phyloP scores from a whole-genome alignment of 2,113 vertebrate genomes.

The Plectropomus leopardus region DNA sequence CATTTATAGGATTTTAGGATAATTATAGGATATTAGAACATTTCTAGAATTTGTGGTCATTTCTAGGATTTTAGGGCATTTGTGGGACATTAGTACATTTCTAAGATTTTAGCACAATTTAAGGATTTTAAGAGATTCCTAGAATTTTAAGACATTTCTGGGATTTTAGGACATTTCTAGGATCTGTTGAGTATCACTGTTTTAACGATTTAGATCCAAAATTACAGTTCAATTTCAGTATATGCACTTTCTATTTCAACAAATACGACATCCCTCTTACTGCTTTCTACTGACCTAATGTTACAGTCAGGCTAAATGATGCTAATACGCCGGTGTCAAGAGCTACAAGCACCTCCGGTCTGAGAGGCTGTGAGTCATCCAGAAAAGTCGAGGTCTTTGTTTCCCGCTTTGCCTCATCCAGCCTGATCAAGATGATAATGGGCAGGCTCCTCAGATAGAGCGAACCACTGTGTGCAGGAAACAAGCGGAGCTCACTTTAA shows the following conservation, averaged over 20 bases:
- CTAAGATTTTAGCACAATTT: no score
- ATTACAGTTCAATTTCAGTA: not conserved
- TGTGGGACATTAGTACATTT: no score
- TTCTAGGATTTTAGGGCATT: no score
- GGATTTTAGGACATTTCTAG: no score
- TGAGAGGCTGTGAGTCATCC: constrained; percentile 46
- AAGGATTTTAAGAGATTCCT: no score
- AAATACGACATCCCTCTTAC: not conserved
- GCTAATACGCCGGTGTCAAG: constrained; percentile 26
- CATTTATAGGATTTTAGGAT: no score
- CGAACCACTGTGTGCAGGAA: constrained; percentile 36
- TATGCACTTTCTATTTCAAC: not conserved
- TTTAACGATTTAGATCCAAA: not conserved
- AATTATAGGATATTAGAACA: no score
- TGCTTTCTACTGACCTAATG: not conserved
- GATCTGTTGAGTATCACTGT: no score
- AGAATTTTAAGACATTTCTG: no score
- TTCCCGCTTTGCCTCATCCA: constrained; percentile 16
- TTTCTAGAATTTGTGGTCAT: no score
- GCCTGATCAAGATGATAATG: constrained; percentile 55
- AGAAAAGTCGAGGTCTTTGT: constrained; percentile 48
- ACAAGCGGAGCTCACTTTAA: constrained; percentile 54
- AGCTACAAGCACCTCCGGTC: constrained; percentile 10
- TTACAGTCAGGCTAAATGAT: constrained; percentile 30
- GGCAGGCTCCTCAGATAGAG: constrained; percentile 33